Evolutionary conservation across 1,140 invertebrate genomes (phyloP), one percentile per base, ranked within the genome.

Genomic region (Pseudomyrmex cubaensis): DNA sequence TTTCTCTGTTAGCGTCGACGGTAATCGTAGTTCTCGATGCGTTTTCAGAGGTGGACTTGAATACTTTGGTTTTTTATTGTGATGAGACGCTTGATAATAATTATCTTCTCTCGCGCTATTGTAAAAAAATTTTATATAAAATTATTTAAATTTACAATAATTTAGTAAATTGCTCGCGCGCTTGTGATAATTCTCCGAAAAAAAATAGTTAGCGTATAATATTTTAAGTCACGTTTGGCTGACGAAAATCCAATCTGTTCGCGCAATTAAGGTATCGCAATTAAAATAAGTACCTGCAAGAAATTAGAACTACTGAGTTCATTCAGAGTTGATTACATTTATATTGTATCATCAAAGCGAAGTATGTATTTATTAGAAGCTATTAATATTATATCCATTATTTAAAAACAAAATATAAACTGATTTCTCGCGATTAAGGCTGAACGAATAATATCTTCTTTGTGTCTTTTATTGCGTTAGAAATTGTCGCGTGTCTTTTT

Each of bases 251-350:
- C 52, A 63, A 77, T 78, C 75, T 78, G 75, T 78, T 78, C 75
- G 69, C 75, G 69, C 69, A 78, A 78, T 78, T 69, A 78, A 69
- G 20, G 54, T 57, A 57, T 78, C 63, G 57, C 52, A 35, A 67
- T 77, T 57, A 67, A 69, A 78, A 52, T 57, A 61, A 57, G 75
- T 78, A 69, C 63, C 63, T 78, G 75, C 69, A 78, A 78, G 25
- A 78, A 61, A 15, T 76, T 22, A 69, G 69, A 76, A 59, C 69
- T 78, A 59, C 69, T 78, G 64, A 70, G 57, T 78, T 78, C 15
- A 70, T 78, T 78, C 69, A 69, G 64, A 70, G 57, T 78, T 78
- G 25, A 70, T 78, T 78, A 52, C 52, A 78, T 46, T 67, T 78
- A 78, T 76, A 77, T 78, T 35, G 35, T 76, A 78, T 35, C 22